Percentiles rank a stretch among this genome's conserved stretches.
These are phyloP conservation scores for Drosophila varians DNA, from an alignment of 1,140 invertebrate genomes.

Conservation along the genomic window DNA sequence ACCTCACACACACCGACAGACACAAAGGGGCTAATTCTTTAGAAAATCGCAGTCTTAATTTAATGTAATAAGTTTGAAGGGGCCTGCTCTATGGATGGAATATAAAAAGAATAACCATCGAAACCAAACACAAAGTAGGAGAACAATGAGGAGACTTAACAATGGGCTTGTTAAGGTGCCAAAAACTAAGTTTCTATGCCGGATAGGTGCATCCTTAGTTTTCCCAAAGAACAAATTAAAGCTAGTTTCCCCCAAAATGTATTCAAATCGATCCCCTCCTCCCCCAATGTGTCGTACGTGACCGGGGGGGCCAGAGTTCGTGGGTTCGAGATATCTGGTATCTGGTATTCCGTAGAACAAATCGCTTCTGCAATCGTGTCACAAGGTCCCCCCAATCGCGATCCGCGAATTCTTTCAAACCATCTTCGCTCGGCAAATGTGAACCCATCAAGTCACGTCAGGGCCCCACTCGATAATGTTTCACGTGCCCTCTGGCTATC, in stretches of 20 bases:
- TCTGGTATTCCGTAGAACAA: constrained; percentile 29
- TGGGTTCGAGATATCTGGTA: constrained; percentile 21
- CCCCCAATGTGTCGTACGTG: constrained; percentile 16
- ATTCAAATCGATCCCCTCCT: neutral
- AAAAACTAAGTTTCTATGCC: neutral
- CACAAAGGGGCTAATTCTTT: constrained; percentile 57
- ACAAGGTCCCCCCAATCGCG: constrained; percentile 44
- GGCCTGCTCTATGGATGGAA: constrained; percentile 6
- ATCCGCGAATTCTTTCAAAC: constrained; percentile 21
- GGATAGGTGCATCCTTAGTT: neutral
- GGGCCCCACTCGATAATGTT: constrained; percentile 27
- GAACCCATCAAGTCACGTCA: constrained; percentile 36
- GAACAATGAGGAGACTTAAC: constrained; percentile 14
- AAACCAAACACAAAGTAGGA: neutral
- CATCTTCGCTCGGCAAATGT: constrained; percentile 20
- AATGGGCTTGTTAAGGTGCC: neutral
- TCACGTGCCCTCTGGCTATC: constrained; percentile 44
- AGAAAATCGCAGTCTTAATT: constrained; percentile 69
- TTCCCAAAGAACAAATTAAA: neutral
- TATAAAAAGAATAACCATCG: neutral
- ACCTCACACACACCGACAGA: constrained; percentile 31
- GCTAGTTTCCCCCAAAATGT: neutral
- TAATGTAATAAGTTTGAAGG: constrained; percentile 67
- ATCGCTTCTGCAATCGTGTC: constrained; percentile 37
- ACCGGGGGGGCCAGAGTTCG: constrained; percentile 6